A percentile compares a stretch with the other conserved stretches of the same genome.
Conservation (phyloP, 2,888 invertebrate genomes). For the Trichacis sp. region DNA sequence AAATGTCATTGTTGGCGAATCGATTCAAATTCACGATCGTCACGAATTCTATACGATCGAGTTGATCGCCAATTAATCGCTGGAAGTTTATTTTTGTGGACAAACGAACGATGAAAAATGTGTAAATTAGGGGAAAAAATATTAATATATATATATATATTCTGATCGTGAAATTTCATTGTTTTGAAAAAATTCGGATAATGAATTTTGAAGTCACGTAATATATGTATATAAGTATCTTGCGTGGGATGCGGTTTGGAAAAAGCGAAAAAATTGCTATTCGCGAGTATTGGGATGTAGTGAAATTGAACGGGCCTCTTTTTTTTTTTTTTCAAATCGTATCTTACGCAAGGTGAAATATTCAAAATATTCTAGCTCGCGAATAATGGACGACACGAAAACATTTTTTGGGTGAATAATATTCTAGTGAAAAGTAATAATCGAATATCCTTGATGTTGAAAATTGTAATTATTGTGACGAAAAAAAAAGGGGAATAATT, state of each 20-base stretch:
- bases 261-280: background rate
- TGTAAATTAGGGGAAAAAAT: background rate
- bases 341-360: background rate
- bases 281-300: too few relatives aligned
- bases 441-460: slow-evolving; percentile 3
- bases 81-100: background rate
- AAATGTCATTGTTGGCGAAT: slow-evolving; percentile 35
- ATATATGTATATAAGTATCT: too few relatives aligned
- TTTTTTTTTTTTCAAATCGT: too few relatives aligned
- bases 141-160: too few relatives aligned
- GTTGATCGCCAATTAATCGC: background rate
- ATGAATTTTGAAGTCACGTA: background rate
- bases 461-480: slow-evolving; percentile 1
- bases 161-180: too few relatives aligned
- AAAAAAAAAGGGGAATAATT: background rate
- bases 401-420: slow-evolving; percentile 3
- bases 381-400: background rate
- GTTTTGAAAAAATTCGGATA: too few relatives aligned
- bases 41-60: background rate
- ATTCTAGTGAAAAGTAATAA: slow-evolving; percentile 1
- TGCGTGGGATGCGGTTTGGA: background rate
- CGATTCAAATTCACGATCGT: slow-evolving; percentile 7
- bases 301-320: too few relatives aligned
- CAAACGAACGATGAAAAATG: background rate
- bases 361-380: background rate